A percentile compares a stretch with the other conserved stretches of the same genome.
Conservation (phyloP, 2,888 invertebrate species). For the Zele albiditarsus region DNA sequence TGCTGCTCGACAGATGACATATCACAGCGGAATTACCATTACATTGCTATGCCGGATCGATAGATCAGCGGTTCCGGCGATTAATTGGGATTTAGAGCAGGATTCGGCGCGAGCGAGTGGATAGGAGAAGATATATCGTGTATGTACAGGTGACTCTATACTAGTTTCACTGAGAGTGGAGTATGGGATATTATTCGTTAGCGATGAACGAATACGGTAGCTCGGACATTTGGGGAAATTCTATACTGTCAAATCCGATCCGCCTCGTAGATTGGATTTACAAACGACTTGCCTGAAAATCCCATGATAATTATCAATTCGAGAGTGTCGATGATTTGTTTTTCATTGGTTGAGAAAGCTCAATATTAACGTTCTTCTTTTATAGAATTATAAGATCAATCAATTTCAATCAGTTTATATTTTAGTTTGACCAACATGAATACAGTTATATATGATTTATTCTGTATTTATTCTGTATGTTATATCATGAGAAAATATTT, state of each 20-base stretch:
- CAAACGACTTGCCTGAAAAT: neutral
- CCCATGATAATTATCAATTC: neutral
- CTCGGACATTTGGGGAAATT: slow-evolving; percentile 7
- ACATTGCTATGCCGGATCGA: slow-evolving; percentile 27
- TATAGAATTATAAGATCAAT: too few relatives aligned
- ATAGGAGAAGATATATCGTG: slow-evolving; percentile 21
- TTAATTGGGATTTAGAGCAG: slow-evolving; percentile 35
- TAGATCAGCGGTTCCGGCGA: slow-evolving; percentile 36
- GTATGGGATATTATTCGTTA: slow-evolving; percentile 26
- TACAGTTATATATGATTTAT: neutral
- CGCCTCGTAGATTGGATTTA: slow-evolving; percentile 17
- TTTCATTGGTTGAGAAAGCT: neutral
- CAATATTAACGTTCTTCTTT: neutral
- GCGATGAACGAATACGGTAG: neutral
- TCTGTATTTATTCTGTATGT: neutral
- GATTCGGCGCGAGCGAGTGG: slow-evolving; percentile 30
- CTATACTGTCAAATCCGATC: slow-evolving; percentile 18
- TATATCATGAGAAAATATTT: slow-evolving; percentile 17
- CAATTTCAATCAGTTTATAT: too few relatives aligned
- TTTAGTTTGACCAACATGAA: neutral
- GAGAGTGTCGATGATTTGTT: too few relatives aligned
- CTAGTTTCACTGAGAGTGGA: neutral
- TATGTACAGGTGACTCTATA: slow-evolving; percentile 1
- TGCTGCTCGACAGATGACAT: slow-evolving; percentile 32
- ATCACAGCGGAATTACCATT: slow-evolving; percentile 32